Base-by-base conservation (phyloP, 2,888 invertebrate species). In the Cephus spinipes region DNA sequence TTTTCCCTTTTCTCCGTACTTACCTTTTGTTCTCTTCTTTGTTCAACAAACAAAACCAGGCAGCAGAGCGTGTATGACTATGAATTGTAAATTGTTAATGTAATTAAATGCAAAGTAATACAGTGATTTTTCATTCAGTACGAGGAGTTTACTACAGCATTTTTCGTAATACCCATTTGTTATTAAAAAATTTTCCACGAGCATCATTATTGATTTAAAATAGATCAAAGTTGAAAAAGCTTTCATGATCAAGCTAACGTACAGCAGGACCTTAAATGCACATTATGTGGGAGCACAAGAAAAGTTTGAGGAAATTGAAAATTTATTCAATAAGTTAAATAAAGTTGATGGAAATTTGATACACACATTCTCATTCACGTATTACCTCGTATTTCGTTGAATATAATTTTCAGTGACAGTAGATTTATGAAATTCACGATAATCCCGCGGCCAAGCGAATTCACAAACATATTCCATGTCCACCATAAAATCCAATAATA, bases 31-130 rank as follows among this genome's bases (percentile, higher is more conserved):
- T 55, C 55, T 55, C 55, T 55, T 55, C 23, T 23, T 55, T 55
- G 23, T 55, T 9, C 15, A 55, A 23, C 55, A 23, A 55, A 55
- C 55, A 55, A 55, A 55, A 55, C 23, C 23, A 55, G 55, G 55
- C 3, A 55, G 55, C 55, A 23, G 23, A 55, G 55, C 55, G 23
- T 55, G 55, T 23, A 55, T 6, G 23, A 71, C 12, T 33, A 71
- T 71, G 71, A 71, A 71, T 74, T 74, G 35, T 74, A 74, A 74
- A 35, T 74, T 23, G 33, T 74, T 74, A 74, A 35, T 36, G 74
- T 36, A 23, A 73, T 73, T 33, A 11, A 73, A 74, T 74, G 35
- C 23, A 35, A 36, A 74, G 23, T 74, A 74, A 74, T 35, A 33
- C 74, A 74, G 23, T 74, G 12, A 30, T 23, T 23, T 35, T 74